These are phyloP conservation scores for Trichomycterus rosablanca DNA, from an alignment of 2,113 vertebrate species.

Conservation along the genomic window DNA sequence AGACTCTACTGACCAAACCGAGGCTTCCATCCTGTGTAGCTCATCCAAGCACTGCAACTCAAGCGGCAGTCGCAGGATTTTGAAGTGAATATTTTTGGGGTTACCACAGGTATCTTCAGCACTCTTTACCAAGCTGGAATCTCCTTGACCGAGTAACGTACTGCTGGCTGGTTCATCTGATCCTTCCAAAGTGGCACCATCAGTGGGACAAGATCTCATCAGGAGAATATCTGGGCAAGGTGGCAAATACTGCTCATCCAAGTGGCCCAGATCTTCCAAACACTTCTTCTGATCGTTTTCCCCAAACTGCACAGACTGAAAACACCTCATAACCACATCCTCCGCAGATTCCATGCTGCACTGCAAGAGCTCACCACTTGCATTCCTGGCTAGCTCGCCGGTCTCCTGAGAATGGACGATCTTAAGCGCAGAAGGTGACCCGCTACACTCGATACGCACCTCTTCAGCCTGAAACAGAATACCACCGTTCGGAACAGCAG, in stretches of 20 bases:
- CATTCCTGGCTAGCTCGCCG: slow-evolving; percentile 47
- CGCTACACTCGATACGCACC: slow-evolving; percentile 61
- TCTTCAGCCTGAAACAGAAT: slow-evolving; percentile 66
- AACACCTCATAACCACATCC: slow-evolving; percentile 26
- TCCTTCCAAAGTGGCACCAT: slow-evolving; percentile 27
- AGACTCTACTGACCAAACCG: slow-evolving; percentile 61
- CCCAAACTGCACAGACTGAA: slow-evolving; percentile 7
- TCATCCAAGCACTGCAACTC: slow-evolving; percentile 56
- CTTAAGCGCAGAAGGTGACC: slow-evolving; percentile 49
- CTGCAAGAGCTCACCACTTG: slow-evolving; percentile 51
- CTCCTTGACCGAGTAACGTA: neutral
- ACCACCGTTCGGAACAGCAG: slow-evolving; percentile 45
- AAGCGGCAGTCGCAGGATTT: slow-evolving; percentile 55
- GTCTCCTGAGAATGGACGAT: slow-evolving; percentile 53
- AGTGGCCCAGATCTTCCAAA: neutral
- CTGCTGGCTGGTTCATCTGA: neutral
- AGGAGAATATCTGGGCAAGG: slow-evolving; percentile 58
- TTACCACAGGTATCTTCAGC: neutral
- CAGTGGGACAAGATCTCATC: slow-evolving; percentile 17
- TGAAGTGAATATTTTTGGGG: slow-evolving; percentile 39
- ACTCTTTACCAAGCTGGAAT: slow-evolving; percentile 6
- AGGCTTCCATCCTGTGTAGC: slow-evolving; percentile 57
- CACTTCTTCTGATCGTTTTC: slow-evolving; percentile 2
- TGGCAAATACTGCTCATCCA: slow-evolving; percentile 34
- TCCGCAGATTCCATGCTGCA: slow-evolving; percentile 42